These are phyloP conservation scores for Drosophila kambysellisi DNA, from an alignment of 2,888 invertebrate species.

Conservation along the genomic window DNA sequence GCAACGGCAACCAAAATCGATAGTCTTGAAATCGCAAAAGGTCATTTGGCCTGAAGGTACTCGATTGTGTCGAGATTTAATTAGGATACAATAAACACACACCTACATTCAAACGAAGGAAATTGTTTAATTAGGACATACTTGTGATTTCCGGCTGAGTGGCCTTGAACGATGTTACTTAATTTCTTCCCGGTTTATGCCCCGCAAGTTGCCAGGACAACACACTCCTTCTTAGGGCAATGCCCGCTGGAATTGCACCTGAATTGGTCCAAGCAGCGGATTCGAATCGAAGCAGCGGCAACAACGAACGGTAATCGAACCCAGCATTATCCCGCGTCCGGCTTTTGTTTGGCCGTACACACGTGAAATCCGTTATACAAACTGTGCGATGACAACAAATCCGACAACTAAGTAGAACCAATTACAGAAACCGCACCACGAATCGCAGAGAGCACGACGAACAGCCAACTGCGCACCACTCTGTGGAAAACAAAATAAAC, in stretches of 20 bases:
- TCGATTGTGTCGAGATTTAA: conserved; percentile 8
- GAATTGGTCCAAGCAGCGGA: conserved; percentile 17
- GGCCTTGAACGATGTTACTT: conserved; percentile 3
- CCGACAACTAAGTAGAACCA: conserved; percentile 1
- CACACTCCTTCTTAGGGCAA: conserved; percentile 50
- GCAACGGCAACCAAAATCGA: conserved; percentile 62
- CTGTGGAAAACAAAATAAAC: conserved; percentile 56
- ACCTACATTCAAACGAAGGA: neutral
- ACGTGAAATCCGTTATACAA: conserved; percentile 56
- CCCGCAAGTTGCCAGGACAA: conserved; percentile 57
- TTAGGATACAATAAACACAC: conserved; percentile 8
- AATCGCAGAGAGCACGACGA: conserved; percentile 6
- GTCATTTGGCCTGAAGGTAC: conserved; percentile 8
- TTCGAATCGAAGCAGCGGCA: conserved; percentile 10
- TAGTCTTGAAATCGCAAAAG: conserved; percentile 35
- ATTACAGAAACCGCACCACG: conserved; percentile 24
- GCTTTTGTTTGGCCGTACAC: conserved; percentile 47
- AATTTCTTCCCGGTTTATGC: neutral
- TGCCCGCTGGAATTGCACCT: conserved; percentile 36
- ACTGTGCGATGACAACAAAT: conserved; percentile 29
- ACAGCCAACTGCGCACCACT: conserved; percentile 35
- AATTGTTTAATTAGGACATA: conserved; percentile 40
- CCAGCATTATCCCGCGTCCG: conserved; percentile 44
- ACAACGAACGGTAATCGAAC: conserved; percentile 21
- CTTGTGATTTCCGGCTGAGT: conserved; percentile 38